Conservation (phyloP, 35 echinoderm and acorn worm genomes). For the Ophioderma brevispina region DNA sequence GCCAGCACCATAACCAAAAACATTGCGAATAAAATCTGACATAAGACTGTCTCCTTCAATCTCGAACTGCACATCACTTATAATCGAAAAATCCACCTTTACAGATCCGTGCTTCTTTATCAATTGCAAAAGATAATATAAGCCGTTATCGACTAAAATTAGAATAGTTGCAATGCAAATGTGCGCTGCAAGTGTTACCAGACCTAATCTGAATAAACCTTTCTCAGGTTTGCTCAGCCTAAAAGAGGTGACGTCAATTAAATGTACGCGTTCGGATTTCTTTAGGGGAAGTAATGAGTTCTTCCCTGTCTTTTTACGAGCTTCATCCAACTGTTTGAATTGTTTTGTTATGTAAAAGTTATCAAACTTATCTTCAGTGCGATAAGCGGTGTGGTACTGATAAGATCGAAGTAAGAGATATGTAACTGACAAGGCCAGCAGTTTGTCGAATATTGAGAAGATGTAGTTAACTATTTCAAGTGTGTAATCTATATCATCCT, state of each 20-base stretch:
- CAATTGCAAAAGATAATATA: slow-evolving; percentile 66
- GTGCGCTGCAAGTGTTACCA: slow-evolving; percentile 60
- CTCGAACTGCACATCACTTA: slow-evolving; percentile 32
- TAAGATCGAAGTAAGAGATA: too few relatives aligned
- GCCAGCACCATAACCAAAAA: slow-evolving; percentile 55
- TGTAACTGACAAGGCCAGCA: too few relatives aligned
- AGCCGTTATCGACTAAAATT: slow-evolving; percentile 69
- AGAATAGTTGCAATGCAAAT: slow-evolving; percentile 58
- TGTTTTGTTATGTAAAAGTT: too few relatives aligned
- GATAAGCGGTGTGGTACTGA: too few relatives aligned
- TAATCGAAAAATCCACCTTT: slow-evolving; percentile 42
- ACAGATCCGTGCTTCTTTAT: slow-evolving; percentile 60
- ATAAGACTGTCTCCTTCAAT: slow-evolving; percentile 49
- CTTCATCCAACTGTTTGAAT: slow-evolving; percentile 65
- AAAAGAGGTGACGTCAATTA: slow-evolving; percentile 69
- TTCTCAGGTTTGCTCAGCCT: slow-evolving; percentile 68
- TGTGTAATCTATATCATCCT: too few relatives aligned
- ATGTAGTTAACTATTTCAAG: too few relatives aligned
- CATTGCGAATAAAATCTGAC: slow-evolving; percentile 35
- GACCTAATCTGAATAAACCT: slow-evolving; percentile 69
- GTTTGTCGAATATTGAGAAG: too few relatives aligned
- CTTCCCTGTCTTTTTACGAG: slow-evolving; percentile 35
- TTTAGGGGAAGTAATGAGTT: slow-evolving; percentile 70
- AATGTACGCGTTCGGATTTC: slow-evolving; percentile 59
- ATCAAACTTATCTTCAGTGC: too few relatives aligned